Conservation (phyloP, 2,888 invertebrate genomes). For the Hypomecis punctinalis region DNA sequence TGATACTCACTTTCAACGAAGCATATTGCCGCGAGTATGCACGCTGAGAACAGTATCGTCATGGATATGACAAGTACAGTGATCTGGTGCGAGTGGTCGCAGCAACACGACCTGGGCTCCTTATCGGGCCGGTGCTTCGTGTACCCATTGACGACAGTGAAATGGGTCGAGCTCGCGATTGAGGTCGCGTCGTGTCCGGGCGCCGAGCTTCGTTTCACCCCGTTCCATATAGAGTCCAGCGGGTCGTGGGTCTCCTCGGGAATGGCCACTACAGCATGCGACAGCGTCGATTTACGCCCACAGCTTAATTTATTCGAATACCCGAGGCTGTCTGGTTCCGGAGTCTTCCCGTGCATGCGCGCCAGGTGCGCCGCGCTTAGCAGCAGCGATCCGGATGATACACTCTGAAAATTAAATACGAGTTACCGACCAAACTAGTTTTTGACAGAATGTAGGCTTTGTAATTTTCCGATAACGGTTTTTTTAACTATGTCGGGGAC, state of each 20-base stretch:
- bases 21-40: constrained; percentile 92
- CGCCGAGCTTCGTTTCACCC: constrained; percentile 74
- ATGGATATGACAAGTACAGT: constrained; percentile 93
- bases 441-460: constrained; percentile 32
- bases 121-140: constrained; percentile 87
- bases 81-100: constrained; percentile 90
- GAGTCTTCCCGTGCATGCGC: constrained; percentile 78
- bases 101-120: constrained; percentile 88
- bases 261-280: constrained; percentile 72
- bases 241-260: constrained; percentile 74
- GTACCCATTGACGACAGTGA: constrained; percentile 93
- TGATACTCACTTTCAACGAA: constrained; percentile 92
- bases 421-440: constrained; percentile 39
- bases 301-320: constrained; percentile 70
- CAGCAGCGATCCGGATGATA: constrained; percentile 91
- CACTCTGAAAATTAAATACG: constrained; percentile 86
- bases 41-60: constrained; percentile 92
- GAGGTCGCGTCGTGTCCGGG: constrained; percentile 88
- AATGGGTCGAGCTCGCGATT: constrained; percentile 94
- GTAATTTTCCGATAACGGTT: constrained; percentile 37
- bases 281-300: constrained; percentile 61
- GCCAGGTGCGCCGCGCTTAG: constrained; percentile 91
- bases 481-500: constrained; percentile 15
- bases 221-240: constrained; percentile 74
- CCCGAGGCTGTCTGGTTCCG: constrained; percentile 69